These are phyloP conservation scores for Xiphophorus couchianus DNA, from an alignment of 2,113 vertebrate genomes.

Conservation along the genomic window DNA sequence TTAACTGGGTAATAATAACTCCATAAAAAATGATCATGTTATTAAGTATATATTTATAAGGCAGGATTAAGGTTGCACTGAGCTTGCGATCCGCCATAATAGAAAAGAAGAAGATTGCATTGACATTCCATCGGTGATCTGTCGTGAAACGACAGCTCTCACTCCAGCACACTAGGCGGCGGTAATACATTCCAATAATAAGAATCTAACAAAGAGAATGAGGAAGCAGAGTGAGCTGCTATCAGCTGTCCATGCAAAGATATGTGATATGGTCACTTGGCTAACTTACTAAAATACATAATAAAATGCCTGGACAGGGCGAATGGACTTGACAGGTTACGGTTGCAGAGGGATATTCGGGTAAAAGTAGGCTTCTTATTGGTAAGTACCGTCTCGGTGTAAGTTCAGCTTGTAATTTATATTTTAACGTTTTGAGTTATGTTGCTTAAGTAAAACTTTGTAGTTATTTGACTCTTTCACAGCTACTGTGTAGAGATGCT, in stretches of 20 bases:
- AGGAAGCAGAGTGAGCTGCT: background rate
- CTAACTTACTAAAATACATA: background rate
- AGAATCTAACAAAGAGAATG: background rate
- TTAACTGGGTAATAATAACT: no score
- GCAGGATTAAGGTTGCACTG: no score
- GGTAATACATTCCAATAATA: background rate
- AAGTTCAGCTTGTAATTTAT: background rate
- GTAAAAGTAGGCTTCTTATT: background rate
- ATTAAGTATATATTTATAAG: no score
- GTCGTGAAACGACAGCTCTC: background rate
- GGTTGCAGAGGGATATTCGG: background rate
- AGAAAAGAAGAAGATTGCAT: no score
- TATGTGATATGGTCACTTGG: background rate
- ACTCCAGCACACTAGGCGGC: background rate
- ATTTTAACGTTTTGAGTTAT: background rate
- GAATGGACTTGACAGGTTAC: conserved; percentile 5
- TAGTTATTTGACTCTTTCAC: background rate
- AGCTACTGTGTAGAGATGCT: background rate
- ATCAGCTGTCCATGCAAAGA: background rate
- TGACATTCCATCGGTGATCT: no score
- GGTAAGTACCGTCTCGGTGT: background rate
- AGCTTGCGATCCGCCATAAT: no score
- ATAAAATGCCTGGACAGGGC: background rate
- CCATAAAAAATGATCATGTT: no score
- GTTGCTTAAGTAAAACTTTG: background rate